Evolutionary conservation across 1,140 invertebrate genomes (phyloP).

Genomic region (Sinonovacula constricta): DNA sequence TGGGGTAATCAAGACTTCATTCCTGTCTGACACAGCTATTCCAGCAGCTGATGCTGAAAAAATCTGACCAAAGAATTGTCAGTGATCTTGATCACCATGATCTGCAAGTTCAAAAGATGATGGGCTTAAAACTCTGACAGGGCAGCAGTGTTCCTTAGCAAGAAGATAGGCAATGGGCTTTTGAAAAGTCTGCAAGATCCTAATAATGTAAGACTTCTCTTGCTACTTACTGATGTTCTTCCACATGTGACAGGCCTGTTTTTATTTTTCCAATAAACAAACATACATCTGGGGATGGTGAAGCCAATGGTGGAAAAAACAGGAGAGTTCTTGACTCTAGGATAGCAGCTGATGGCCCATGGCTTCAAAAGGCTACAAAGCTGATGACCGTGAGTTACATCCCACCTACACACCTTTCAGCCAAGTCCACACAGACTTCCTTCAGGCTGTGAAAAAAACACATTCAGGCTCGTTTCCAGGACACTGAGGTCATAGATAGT

Average conservation of each 20-base stretch:
- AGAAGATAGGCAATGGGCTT: slow-evolving; percentile 39
- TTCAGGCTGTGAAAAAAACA: slow-evolving; percentile 18
- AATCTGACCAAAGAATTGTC: not conserved
- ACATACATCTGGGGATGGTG: slow-evolving; percentile 19
- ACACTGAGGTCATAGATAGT: slow-evolving; percentile 31
- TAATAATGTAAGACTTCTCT: not conserved
- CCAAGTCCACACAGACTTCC: slow-evolving; percentile 21
- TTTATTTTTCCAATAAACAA: slow-evolving; percentile 28
- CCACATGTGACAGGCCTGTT: slow-evolving; percentile 40
- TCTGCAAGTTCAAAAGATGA: slow-evolving; percentile 13
- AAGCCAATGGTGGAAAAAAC: slow-evolving; percentile 26
- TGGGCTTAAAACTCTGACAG: slow-evolving; percentile 32
- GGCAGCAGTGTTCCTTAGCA: slow-evolving; percentile 40
- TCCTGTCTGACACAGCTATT: slow-evolving; percentile 33
- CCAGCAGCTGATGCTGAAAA: slow-evolving; percentile 18
- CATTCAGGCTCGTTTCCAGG: slow-evolving; percentile 13
- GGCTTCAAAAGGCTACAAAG: slow-evolving; percentile 16
- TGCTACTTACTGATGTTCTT: slow-evolving; percentile 33
- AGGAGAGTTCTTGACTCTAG: slow-evolving; percentile 3
- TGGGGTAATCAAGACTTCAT: slow-evolving; percentile 5
- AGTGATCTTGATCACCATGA: not conserved
- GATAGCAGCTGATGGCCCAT: slow-evolving; percentile 25
- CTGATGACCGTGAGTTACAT: not conserved
- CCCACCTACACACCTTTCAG: not conserved
- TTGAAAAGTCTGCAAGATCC: slow-evolving; percentile 35